These are phyloP conservation scores for Clarias macrocephalus DNA, from an alignment of 2,113 vertebrate species.

Conservation along the genomic window DNA sequence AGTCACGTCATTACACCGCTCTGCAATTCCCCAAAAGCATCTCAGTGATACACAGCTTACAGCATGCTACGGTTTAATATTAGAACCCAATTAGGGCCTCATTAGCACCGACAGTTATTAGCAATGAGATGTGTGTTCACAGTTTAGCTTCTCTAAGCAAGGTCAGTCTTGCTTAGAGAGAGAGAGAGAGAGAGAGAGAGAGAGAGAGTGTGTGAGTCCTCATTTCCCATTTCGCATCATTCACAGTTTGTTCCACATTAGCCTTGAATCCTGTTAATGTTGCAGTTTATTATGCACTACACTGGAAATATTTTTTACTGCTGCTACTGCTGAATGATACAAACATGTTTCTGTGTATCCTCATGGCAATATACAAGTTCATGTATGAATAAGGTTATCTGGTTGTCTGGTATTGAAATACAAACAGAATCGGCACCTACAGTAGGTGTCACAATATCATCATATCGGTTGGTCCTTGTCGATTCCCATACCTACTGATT, in stretches of 20 bases:
- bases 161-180: background rate
- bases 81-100: background rate
- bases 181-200: too few species aligned
- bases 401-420: too few species aligned
- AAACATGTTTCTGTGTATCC: background rate
- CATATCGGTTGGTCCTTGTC: too few species aligned
- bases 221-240: background rate
- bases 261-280: background rate
- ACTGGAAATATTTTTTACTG: background rate
- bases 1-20: background rate
- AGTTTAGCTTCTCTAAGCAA: background rate
- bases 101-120: slow-evolving; percentile 8
- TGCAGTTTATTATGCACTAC: background rate
- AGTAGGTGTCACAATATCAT: too few species aligned
- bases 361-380: background rate
- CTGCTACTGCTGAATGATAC: background rate
- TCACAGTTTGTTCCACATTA: background rate
- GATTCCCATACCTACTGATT: background rate
- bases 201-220: background rate
- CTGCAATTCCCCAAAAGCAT: background rate
- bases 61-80: background rate
- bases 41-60: background rate
- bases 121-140: background rate
- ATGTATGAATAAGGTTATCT: background rate
- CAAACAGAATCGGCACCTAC: too few species aligned